These are phyloP conservation scores for Caprella mutica DNA, from an alignment of 2,888 invertebrate species.

Conservation along the genomic window DNA sequence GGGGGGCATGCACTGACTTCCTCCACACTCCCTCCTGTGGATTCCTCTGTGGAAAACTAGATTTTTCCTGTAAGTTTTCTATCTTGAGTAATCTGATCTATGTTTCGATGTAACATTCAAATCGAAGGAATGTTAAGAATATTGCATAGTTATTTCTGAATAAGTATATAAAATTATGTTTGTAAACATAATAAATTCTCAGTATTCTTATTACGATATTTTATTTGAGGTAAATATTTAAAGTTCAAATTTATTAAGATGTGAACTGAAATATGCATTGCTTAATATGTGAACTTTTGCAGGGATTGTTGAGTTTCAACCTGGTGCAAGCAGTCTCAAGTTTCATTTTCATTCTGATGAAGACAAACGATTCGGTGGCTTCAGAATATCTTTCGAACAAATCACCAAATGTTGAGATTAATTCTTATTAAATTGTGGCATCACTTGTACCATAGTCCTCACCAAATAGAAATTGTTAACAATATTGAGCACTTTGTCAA, in stretches of 20 bases:
- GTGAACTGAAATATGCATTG: background rate
- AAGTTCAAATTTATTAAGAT: background rate
- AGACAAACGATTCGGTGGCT: constrained; percentile 33
- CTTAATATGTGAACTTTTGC: constrained; percentile 2
- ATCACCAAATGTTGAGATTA: constrained; percentile 35
- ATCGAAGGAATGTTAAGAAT: no score
- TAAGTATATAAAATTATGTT: no score
- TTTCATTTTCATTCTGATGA: constrained; percentile 40
- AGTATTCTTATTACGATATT: no score
- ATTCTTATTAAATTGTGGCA: no score
- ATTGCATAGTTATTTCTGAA: no score
- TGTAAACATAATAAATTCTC: no score
- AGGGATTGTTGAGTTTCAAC: constrained; percentile 39
- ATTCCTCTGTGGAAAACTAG: constrained; percentile 38
- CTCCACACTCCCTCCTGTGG: constrained; percentile 39
- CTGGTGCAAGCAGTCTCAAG: constrained; percentile 37
- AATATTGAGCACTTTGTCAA: no score
- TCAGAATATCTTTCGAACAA: constrained; percentile 38
- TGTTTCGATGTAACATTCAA: no score
- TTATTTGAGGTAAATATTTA: no score
- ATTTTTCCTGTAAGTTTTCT: constrained; percentile 37
- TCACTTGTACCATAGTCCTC: no score
- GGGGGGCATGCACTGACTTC: constrained; percentile 39
- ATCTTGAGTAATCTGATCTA: no score
- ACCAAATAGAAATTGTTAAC: no score